Conservation (phyloP, 2,888 invertebrate species). For the Rhimphoctona megacephalus region DNA sequence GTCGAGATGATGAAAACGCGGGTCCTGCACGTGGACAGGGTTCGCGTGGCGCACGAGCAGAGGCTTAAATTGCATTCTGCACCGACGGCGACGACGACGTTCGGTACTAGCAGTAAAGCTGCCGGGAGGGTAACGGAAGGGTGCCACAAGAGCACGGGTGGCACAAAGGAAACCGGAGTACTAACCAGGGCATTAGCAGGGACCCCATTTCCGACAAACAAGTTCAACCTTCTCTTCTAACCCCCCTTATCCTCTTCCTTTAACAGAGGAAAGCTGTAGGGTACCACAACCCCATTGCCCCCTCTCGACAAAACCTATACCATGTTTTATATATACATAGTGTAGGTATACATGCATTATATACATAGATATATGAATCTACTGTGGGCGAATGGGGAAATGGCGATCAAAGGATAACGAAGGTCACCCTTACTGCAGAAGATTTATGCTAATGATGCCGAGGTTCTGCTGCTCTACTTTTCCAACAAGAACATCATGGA, state of each 20-base stretch:
- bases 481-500: background rate
- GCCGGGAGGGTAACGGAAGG: conserved; percentile 69
- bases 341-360: background rate
- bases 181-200: conserved; percentile 83
- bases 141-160: conserved; percentile 71
- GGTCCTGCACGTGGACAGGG: conserved; percentile 65
- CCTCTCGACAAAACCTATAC: conserved; percentile 37
- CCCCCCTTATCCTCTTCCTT: conserved; percentile 56
- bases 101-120: conserved; percentile 63
- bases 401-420: conserved; percentile 19
- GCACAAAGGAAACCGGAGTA: conserved; percentile 81
- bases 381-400: background rate
- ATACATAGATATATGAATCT: conserved; percentile 1
- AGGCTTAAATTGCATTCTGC: conserved; percentile 80
- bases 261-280: conserved; percentile 35
- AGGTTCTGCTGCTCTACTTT: background rate
- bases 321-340: background rate
- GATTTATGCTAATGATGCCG: background rate
- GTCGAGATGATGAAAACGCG: conserved; percentile 17
- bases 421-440: conserved; percentile 16
- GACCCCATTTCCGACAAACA: conserved; percentile 81
- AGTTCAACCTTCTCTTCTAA: conserved; percentile 77
- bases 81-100: conserved; percentile 66
- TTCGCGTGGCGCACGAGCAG: conserved; percentile 68
- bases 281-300: conserved; percentile 49